These are phyloP conservation scores for Pharmacophagus antenor DNA, from an alignment of 2,888 invertebrate genomes.

Conservation along the genomic window DNA sequence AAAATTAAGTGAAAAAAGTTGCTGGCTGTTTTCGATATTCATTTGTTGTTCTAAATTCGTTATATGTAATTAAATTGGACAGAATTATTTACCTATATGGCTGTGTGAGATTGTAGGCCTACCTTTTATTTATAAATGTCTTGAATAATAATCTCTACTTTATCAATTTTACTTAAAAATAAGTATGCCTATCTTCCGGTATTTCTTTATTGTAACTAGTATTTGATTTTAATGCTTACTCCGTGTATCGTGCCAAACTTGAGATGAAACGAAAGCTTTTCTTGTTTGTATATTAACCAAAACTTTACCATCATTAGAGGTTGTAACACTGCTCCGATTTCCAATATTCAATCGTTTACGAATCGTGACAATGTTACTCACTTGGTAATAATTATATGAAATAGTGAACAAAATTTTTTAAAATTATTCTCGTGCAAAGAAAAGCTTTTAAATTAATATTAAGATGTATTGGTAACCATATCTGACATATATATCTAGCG, in stretches of 20 bases:
- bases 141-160: not conserved
- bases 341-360: not conserved
- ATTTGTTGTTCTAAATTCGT: not conserved
- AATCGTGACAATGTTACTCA: too few relatives aligned
- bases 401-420: not conserved
- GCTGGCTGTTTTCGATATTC: constrained; percentile 55
- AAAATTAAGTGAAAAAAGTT: constrained; percentile 47
- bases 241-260: constrained; percentile 8
- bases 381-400: too few relatives aligned
- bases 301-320: too few relatives aligned
- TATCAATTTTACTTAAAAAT: too few relatives aligned
- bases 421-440: not conserved
- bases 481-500: not conserved
- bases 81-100: not conserved
- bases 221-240: not conserved
- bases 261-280: not conserved
- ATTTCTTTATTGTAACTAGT: not conserved
- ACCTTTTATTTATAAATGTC: not conserved
- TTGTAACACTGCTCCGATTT: too few relatives aligned
- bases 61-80: constrained; percentile 34
- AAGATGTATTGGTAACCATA: not conserved
- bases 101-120: not conserved
- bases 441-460: not conserved
- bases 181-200: not conserved
- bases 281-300: not conserved